phyloP scores from a whole-genome alignment of 2,888 invertebrate species.

The Callimorpha dominula region DNA sequence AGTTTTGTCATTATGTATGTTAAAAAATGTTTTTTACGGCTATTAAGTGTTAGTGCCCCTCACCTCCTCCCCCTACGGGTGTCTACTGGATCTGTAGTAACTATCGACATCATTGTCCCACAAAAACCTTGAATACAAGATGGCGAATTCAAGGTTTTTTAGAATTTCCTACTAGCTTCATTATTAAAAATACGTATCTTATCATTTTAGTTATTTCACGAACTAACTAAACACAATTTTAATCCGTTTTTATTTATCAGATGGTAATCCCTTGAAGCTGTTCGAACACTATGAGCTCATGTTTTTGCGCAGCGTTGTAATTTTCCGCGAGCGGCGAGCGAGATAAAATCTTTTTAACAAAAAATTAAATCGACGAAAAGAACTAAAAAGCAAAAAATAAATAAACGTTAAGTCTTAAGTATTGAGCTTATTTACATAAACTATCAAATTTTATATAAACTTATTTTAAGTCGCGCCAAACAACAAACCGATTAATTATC shows the following conservation, averaged over 20 bases:
- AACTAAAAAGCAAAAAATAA: no score
- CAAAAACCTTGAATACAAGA: background rate
- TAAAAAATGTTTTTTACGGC: background rate
- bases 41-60: background rate
- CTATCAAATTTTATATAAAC: no score
- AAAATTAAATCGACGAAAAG: no score
- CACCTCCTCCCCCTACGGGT: background rate
- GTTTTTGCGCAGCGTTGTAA: slow-evolving; percentile 15
- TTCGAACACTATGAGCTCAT: slow-evolving; percentile 2
- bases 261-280: slow-evolving; percentile 12
- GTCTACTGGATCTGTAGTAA: background rate
- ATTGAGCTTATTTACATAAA: no score
- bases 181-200: background rate
- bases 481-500: no score
- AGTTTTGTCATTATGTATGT: background rate
- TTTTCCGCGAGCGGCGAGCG: slow-evolving; percentile 30
- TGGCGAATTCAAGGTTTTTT: background rate
- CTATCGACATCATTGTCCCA: background rate
- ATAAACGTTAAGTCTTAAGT: no score
- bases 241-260: slow-evolving; percentile 9
- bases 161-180: no score
- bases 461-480: no score
- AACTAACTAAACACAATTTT: background rate
- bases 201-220: background rate
- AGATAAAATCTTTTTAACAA: no score